Evolutionary conservation across 2,113 vertebrate species (phyloP).

Genomic region (Rhinolophus sinicus): DNA sequence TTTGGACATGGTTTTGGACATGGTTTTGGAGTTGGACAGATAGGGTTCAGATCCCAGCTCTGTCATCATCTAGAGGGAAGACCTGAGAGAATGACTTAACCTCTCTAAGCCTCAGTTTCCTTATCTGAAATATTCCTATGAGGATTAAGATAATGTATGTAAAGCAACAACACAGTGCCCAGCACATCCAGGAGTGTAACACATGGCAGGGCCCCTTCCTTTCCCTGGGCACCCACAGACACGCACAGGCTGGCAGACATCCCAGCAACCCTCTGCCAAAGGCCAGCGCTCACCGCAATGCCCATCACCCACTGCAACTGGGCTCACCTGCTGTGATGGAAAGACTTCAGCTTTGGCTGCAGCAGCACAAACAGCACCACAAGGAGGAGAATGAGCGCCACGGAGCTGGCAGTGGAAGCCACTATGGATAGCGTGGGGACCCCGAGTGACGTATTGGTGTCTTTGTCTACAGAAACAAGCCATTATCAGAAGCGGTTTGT

Average conservation of each 20-base stretch:
- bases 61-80: background rate
- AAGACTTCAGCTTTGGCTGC: constrained; percentile 98
- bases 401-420: constrained; percentile 95
- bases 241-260: background rate
- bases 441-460: constrained; percentile 89
- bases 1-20: too few species aligned
- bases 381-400: constrained; percentile 95
- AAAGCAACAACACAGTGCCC: background rate
- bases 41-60: background rate
- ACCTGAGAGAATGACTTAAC: background rate
- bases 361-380: constrained; percentile 97
- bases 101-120: background rate
- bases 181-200: background rate
- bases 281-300: background rate
- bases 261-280: background rate
- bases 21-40: background rate
- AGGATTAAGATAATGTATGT: background rate
- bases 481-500: background rate
- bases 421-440: constrained; percentile 96
- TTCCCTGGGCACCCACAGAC: background rate
- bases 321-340: constrained; percentile 96
- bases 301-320: background rate
- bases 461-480: constrained; percentile 89
- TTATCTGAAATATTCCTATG: background rate
- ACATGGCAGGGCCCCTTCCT: background rate